Conservation (phyloP, 2,888 invertebrate genomes). For the Mesorhabditis sp. region DNA sequence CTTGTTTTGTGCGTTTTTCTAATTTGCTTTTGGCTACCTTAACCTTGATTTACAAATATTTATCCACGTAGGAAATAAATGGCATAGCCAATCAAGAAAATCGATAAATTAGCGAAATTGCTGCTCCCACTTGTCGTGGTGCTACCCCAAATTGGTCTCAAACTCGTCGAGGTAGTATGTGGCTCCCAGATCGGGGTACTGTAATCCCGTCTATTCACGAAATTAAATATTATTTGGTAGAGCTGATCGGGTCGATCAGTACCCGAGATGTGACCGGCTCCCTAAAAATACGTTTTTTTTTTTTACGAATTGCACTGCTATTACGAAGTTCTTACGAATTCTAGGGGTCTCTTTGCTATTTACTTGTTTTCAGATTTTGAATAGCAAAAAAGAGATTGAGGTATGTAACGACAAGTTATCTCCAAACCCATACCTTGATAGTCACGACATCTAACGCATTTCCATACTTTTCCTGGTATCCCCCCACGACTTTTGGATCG, state of each 20-base stretch:
- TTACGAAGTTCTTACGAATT: too few relatives aligned
- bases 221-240: conserved; percentile 50
- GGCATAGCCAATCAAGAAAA: too few relatives aligned
- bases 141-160: too few relatives aligned
- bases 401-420: too few relatives aligned
- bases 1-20: too few relatives aligned
- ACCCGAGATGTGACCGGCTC: conserved; percentile 41
- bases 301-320: neutral
- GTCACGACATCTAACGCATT: neutral
- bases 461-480: neutral
- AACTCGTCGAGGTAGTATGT: too few relatives aligned
- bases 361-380: neutral
- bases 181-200: neutral
- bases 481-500: neutral
- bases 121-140: too few relatives aligned
- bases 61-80: too few relatives aligned
- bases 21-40: too few relatives aligned
- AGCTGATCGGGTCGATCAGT: conserved; percentile 46
- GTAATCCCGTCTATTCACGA: conserved; percentile 20
- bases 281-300: conserved; percentile 13
- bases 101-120: too few relatives aligned
- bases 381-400: neutral
- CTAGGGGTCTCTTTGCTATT: neutral
- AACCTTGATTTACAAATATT: too few relatives aligned
- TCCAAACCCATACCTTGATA: neutral